A percentile compares a stretch with the other conserved stretches of the same genome.
Conservation (phyloP, 2,797 vertebrate species). For the Coregonus sp. region DNA sequence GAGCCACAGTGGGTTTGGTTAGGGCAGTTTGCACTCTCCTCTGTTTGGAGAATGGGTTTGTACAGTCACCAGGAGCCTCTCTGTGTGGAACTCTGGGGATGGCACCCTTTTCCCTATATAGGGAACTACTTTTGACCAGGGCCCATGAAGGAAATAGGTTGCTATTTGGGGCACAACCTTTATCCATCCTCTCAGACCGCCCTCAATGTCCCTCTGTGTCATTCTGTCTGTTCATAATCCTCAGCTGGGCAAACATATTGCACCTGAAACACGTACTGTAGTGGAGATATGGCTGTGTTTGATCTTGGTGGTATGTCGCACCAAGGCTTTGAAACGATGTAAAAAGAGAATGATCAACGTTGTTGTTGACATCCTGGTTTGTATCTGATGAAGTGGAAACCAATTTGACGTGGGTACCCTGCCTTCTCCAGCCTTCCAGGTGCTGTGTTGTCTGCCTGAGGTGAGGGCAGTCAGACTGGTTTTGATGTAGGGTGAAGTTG, state of each 20-base stretch:
- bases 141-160: not conserved
- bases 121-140: not conserved
- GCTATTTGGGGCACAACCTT: conserved; percentile 41
- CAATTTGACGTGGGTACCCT: conserved; percentile 48
- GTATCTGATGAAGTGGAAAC: conserved; percentile 14
- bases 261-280: not conserved
- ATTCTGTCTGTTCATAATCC: conserved; percentile 32
- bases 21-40: conserved; percentile 25
- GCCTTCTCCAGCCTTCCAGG: conserved; percentile 45
- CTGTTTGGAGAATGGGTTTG: conserved; percentile 56
- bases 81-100: conserved; percentile 39
- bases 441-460: not conserved
- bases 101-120: not conserved
- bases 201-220: conserved; percentile 38
- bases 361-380: not conserved
- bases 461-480: not conserved
- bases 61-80: conserved; percentile 29
- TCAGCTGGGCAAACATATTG: conserved; percentile 17
- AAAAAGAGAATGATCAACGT: not conserved
- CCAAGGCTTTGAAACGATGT: not conserved
- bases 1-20: not conserved
- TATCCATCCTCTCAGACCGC: conserved; percentile 39
- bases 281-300: not conserved
- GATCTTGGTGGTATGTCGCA: too few relatives aligned
- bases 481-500: not conserved